Percentiles rank a stretch among this genome's conserved stretches.
phyloP scores from a whole-genome alignment of 1,140 invertebrate species.

The Lepidurus arcticus region DNA sequence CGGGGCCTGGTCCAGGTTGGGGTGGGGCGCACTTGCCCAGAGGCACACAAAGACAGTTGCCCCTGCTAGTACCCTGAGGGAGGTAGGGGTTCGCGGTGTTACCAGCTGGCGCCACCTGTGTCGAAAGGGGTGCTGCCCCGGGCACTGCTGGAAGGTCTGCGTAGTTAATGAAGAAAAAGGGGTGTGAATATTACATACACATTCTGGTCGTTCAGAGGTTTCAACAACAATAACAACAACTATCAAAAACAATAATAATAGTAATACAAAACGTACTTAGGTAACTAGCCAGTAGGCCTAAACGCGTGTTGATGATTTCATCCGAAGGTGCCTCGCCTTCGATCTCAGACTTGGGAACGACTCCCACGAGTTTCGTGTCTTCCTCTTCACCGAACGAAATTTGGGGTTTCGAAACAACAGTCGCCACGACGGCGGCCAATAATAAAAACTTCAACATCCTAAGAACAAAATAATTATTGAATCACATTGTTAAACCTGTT shows the following conservation, averaged over 20 bases:
- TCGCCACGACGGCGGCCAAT: constrained; percentile 8
- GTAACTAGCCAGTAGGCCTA: constrained; percentile 33
- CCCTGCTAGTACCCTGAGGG: constrained; percentile 27
- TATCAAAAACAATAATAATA: not conserved
- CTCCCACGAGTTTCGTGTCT: constrained; percentile 20
- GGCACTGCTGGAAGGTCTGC: constrained; percentile 33
- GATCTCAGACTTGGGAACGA: constrained; percentile 23
- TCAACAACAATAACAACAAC: not conserved
- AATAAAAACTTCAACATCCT: constrained; percentile 27
- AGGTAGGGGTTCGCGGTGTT: constrained; percentile 31
- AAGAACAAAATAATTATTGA: not conserved
- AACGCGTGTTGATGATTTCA: constrained; percentile 26
- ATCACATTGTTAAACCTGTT: no score
- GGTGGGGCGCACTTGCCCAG: constrained; percentile 30
- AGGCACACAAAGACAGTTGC: constrained; percentile 34
- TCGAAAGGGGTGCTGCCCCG: constrained; percentile 8
- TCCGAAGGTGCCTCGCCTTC: constrained; percentile 10
- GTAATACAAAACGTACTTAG: constrained; percentile 26
- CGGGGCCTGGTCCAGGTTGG: constrained; percentile 3
- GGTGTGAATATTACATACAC: not conserved
- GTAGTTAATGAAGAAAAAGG: not conserved
- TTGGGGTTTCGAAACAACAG: constrained; percentile 32
- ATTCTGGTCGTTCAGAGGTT: not conserved
- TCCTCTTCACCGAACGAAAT: constrained; percentile 34
- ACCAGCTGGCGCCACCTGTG: not conserved